phyloP scores from a whole-genome alignment of 2,888 invertebrate species.

The Acleris cristana region DNA sequence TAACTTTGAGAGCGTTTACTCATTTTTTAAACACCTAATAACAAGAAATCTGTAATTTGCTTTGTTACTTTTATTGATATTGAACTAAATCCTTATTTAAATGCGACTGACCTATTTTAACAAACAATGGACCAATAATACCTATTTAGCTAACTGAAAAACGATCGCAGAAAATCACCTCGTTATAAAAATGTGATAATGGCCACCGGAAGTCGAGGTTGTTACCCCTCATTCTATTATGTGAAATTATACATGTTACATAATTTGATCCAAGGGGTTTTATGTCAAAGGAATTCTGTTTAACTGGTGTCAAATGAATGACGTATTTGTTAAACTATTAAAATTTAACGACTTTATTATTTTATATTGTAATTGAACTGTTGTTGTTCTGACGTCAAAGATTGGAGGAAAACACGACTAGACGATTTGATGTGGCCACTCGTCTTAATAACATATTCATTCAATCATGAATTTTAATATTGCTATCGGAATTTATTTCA shows the following conservation, averaged over 20 bases:
- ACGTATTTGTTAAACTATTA: no score
- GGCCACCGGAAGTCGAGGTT: conserved; percentile 34
- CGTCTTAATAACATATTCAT: conserved; percentile 11
- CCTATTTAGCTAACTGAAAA: conserved; percentile 31
- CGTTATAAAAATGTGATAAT: conserved; percentile 30
- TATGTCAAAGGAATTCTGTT: no score
- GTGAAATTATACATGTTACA: conserved; percentile 4
- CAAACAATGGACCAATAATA: conserved; percentile 17
- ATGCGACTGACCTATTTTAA: conserved; percentile 12
- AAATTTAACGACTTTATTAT: neutral
- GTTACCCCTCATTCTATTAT: conserved; percentile 16
- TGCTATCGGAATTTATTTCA: conserved; percentile 29
- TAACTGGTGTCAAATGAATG: no score
- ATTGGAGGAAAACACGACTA: neutral
- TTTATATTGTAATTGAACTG: conserved; percentile 7
- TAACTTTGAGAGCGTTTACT: conserved; percentile 49
- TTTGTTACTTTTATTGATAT: neutral
- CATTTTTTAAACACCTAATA: conserved; percentile 16
- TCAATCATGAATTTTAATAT: conserved; percentile 22
- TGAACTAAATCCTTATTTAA: neutral
- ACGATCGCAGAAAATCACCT: conserved; percentile 11
- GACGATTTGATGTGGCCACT: neutral
- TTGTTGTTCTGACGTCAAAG: conserved; percentile 16
- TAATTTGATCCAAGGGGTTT: conserved; percentile 2
- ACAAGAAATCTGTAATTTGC: conserved; percentile 3